phyloP scores from a whole-genome alignment of 64 coral and sea anemone genomes.

The Platygyra sinensis region DNA sequence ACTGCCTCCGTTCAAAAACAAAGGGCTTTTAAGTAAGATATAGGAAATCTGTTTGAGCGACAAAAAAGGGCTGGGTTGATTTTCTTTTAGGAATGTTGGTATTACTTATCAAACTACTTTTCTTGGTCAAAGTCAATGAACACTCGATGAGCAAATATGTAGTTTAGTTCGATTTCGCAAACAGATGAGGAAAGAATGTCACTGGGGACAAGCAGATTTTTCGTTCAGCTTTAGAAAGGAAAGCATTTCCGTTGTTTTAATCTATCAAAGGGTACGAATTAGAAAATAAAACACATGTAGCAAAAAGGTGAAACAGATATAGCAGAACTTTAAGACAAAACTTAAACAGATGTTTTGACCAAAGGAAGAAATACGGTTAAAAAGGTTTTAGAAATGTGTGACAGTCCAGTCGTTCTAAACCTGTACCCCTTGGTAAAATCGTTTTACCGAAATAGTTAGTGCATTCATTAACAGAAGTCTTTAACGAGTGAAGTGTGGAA shows the following conservation, averaged over 20 bases:
- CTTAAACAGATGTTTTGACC: conserved; percentile 28
- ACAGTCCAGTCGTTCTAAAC: not conserved
- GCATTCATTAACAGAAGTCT: not conserved
- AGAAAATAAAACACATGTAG: conserved; percentile 32
- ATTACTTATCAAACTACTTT: not conserved
- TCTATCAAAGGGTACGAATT: conserved; percentile 26
- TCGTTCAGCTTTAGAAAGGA: conserved; percentile 4
- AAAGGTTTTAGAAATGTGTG: not conserved
- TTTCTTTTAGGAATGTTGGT: not conserved
- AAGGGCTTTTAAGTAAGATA: conserved; percentile 9
- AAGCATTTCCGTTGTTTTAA: conserved; percentile 31
- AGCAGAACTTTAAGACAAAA: conserved; percentile 24
- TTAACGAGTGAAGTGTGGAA: not conserved
- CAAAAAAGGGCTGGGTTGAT: not conserved
- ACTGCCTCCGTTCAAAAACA: not conserved
- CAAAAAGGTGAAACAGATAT: conserved; percentile 17
- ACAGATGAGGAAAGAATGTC: not conserved
- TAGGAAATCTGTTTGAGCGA: conserved; percentile 17
- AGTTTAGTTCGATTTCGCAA: not conserved
- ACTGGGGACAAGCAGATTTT: not conserved
- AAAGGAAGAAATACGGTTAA: not conserved
- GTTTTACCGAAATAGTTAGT: not conserved
- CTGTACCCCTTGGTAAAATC: not conserved
- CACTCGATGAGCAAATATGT: not conserved
- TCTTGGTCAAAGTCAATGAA: not conserved